Base-by-base conservation (phyloP, 2,888 invertebrate genomes). In the Cosmorhoe ocellata region DNA sequence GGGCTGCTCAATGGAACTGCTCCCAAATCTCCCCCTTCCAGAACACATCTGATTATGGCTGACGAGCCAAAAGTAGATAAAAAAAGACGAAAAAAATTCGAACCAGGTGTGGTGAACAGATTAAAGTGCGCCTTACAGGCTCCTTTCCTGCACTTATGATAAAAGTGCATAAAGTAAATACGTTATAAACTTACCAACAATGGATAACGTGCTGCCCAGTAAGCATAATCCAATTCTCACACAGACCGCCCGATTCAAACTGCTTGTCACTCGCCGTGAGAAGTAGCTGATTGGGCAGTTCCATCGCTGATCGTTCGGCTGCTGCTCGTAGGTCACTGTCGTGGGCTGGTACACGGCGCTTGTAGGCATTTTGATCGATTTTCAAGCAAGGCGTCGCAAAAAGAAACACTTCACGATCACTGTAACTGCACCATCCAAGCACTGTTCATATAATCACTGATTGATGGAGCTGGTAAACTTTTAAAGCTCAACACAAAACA, bases 281-380 rank as follows among this genome's bases (percentile, higher is more conserved):
- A 90, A 81, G 79, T 85, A 81, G 83, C 91, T 87, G 89, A 92
- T 79, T 71, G 92, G 85, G 79, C 91, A 83, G 84, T 88, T 77
- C 92, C 91, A 81, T 75, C 91, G 76, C 80, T 92, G 91, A 51
- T 92, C 92, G 39, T 72, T 79, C n/a, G 90, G 89, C 65, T 90
- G 91, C 63, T 91, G 91, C 77, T 94, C 94, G 76, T 94, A 95
- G 46, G 94, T 94, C 60, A 94, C 94, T 61, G 95, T 95, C 56
- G 95, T 95, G 10, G 95, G 95, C 78, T 95, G 95, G 83, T 95
- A 95, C 38, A 95, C 95, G 53, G 94, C 94, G 75, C 93, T 93
- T 48, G 92, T 91, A 63, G 94, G 93, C 94, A 94, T 94, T 76
- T 81, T 91, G 67, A 71, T 59, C 61, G 61, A 62, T 66, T 61